Base-by-base conservation (phyloP, 2,888 invertebrate genomes). In the Epistrophe eligans region DNA sequence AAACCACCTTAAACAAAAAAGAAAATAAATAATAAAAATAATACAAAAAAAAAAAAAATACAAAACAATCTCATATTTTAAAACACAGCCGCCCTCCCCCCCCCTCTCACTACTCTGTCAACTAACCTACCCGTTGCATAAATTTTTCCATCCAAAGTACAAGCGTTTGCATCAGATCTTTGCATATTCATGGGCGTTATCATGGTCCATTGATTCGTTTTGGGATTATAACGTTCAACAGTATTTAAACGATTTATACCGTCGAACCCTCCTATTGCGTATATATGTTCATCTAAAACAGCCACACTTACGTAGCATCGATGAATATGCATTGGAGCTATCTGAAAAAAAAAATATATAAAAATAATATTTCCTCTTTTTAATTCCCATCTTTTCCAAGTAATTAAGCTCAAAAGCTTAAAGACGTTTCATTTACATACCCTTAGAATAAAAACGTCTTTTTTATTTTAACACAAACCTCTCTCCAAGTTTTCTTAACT, bases 151-250 rank as follows among this genome's bases (percentile, higher is more conserved):
- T 97, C 95, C 40, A 98, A 93, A 0, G 96, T 95, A n/a, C 98
- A 97, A 5, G 98, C 97, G 91, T 97, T 97, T 0, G 98, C 98
- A 91, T 99, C 98, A 28, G 98, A 98, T 89, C 98, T 94, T 90
- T 97, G 97, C 88, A 96, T 95, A 91, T 96, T 96, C 98, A 98
- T 98, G 0, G 97, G 96, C 0, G 97, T 95, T 19, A 98, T 96
- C 88, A 97, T 93, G 1, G 96, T 95, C 98, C 98, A 98, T 91
- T 98, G 98, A 92, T 98, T 98, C 19, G 95, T 96, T 77, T 94
- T 94, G 55, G 96, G 96, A 92, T 97, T 96, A 93, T 98, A 98
- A 79, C 96, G 94, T 92, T 98, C 98, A 0, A 96, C 98, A 0
- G 97, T 97, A 91, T 96, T 97, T 92, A 97, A 97, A 13, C 98